Base-by-base conservation (phyloP, 2,888 invertebrate species). In the Leptura quadrifasciata region DNA sequence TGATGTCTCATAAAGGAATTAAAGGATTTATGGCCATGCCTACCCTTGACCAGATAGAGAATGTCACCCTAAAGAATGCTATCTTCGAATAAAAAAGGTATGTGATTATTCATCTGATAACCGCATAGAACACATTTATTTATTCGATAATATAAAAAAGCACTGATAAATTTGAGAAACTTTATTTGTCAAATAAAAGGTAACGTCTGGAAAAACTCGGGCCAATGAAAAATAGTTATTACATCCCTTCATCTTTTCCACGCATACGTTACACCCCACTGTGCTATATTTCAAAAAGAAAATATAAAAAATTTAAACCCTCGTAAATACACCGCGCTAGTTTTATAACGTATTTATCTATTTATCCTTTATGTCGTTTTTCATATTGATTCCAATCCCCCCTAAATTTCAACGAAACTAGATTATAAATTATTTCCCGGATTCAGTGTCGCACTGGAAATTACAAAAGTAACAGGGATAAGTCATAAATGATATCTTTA, bases 401-500 rank as follows among this genome's bases (percentile, higher is more conserved):
- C 74, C 55, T 55, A 52, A 67, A 68, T 61, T 72, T 27, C 70
- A 47, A 67, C 74, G 74, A 74, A 75, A 75, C 75, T 73, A 72
- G 73, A 70, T 76, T 76, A 69, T 72, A 70, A 78, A 75, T 76
- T 76, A 73, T 72, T 74, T 68, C 68, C 68, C 31, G 67, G 57
- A n/a, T 60, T 70, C 64, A 76, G 63, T 65, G 72, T 27, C 72
- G 74, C 39, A 31, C 58, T 63, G 52, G 69, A 74, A 69, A 78
- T 74, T 74, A 74, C 54, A 57, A 72, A 63, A 75, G 61, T 74
- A 68, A 65, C 63, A 64, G 72, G 69, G 76, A 76, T 78, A 76
- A 76, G 74, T 76, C 79, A 74, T 76, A 57, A 76, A 76, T 73
- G 75, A 68, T 47, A 76, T 79, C 76, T 79, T 75, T 76, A 73